phyloP scores from a whole-genome alignment of 2,797 vertebrate species.

The Sitta carolinensis region DNA sequence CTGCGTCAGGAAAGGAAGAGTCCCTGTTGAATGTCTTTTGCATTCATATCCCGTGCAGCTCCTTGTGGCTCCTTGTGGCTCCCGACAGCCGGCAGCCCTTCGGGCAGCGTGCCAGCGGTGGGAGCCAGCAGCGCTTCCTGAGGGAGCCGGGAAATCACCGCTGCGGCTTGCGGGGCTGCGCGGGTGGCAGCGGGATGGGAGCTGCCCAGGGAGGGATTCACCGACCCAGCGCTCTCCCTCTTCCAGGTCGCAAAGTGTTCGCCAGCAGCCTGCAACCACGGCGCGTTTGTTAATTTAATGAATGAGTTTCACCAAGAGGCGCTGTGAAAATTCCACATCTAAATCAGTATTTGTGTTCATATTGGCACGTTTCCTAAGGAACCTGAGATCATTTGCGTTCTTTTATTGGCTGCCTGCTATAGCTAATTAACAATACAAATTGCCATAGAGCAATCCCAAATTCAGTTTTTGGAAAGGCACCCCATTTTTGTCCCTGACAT shows the following conservation, averaged over 20 bases:
- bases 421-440: constrained; percentile 35
- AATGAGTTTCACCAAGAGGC: neutral
- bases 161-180: neutral
- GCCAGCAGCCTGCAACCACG: neutral
- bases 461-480: neutral
- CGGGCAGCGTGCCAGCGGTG: neutral
- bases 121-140: neutral
- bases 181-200: neutral
- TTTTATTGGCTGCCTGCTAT: constrained; percentile 22
- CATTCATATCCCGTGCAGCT: neutral
- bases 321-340: neutral
- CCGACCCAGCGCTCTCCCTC: neutral
- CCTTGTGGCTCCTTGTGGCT: neutral
- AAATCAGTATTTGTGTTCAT: neutral
- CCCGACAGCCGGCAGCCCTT: neutral
- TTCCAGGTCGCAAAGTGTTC: neutral
- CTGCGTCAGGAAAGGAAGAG: neutral
- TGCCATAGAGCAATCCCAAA: constrained; percentile 6
- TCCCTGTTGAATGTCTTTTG: neutral
- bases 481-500: neutral
- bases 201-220: neutral
- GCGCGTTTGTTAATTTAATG: constrained; percentile 1
- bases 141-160: neutral
- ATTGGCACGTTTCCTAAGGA: constrained; percentile 37
- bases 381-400: neutral